Base-by-base conservation (phyloP, 2,113 vertebrate genomes). In the Microcebus griseorufus region DNA sequence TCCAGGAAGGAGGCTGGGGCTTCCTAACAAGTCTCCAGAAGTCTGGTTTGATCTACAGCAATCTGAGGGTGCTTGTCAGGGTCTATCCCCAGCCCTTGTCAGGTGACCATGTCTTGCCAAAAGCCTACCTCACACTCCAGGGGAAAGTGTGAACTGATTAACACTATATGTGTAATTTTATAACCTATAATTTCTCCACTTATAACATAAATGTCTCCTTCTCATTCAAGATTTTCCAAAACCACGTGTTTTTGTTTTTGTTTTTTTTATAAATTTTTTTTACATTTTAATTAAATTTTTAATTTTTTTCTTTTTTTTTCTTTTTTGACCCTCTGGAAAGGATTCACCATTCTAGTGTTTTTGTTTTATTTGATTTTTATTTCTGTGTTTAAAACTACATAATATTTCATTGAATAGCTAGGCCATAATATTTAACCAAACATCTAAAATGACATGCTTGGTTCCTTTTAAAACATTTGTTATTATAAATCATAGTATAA, bases 401-500 rank as follows among this genome's bases (percentile, higher is more conserved):
- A 89, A 16, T 53, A 94, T 91, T 95, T 89, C 45, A 73, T 1
- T 67, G 39, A 82, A 51, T 53, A 78, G 10, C 18, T 45, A 20
- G 37, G 13, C 18, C 48, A 60, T 55, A 69, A 84, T 39, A 82
- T 29, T 92, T 88, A 92, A 62, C 14, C 9, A 86, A 62, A 92
- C 34, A 23, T 92, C 58, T 81, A 72, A 86, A 96, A 8, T 27
- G 13, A 79, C 5, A 88, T 51, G 60, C 12, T 81, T 79, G 32
- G 18, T 45, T 94, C 73, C 23, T 70, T 92, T 90, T 62, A 32
- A 82, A 55, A 3, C 45, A 45, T 62, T 72, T 95, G 37, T 39
- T 84, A 37, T 53, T 93, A 79, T 69, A 75, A 88, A 88, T 88
- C 55, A 75, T 12, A 70, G 14, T 22, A 79, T 25, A 96, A 93